Evolutionary conservation across 53 echinoderm and acorn worm genomes (phyloP).

Genomic region (Apostichopus leukothele): DNA sequence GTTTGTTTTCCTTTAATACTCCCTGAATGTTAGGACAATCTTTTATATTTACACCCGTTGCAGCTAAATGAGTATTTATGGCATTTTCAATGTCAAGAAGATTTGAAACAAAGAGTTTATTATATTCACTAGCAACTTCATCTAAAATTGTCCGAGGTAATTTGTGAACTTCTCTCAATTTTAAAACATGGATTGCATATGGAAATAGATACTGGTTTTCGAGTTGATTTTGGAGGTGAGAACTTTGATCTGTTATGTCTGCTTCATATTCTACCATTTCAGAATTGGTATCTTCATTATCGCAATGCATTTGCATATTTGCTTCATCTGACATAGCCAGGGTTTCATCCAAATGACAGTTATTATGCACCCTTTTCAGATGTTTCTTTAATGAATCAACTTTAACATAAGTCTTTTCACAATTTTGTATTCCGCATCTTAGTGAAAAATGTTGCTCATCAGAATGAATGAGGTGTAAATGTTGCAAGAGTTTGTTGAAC

Average conservation of each 20-base stretch:
- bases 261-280: constrained; percentile 24
- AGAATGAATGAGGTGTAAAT: constrained; percentile 27
- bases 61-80: neutral
- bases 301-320: neutral
- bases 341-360: constrained; percentile 1
- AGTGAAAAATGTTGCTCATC: constrained; percentile 29
- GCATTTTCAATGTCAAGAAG: constrained; percentile 17
- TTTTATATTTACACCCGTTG: neutral
- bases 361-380: neutral
- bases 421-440: constrained; percentile 23
- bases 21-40: constrained; percentile 15
- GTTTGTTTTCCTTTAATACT: neutral
- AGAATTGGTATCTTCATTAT: neutral
- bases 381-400: constrained; percentile 22
- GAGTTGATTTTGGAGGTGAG: neutral
- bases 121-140: neutral
- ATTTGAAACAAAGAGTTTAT: neutral
- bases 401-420: constrained; percentile 28
- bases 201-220: neutral
- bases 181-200: constrained; percentile 19
- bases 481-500: constrained; percentile 30
- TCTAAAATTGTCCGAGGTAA: constrained; percentile 17
- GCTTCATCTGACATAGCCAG: constrained; percentile 1
- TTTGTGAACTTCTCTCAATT: constrained; percentile 21
- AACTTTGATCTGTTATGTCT: neutral